These are phyloP conservation scores for Cotesia vestalis DNA, from an alignment of 1,140 invertebrate species.

Conservation along the genomic window DNA sequence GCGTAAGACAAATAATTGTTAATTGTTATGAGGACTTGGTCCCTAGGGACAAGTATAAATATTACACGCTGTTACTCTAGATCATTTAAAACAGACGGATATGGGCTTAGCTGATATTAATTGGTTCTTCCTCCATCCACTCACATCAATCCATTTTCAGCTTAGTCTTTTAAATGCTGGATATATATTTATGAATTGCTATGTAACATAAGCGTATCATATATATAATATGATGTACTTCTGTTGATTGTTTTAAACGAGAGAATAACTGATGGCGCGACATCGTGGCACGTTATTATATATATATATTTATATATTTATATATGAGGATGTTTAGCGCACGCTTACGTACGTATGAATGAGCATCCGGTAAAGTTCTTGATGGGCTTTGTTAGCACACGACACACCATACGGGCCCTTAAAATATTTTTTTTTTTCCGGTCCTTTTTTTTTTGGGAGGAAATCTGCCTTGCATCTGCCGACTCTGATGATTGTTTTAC, in stretches of 20 bases:
- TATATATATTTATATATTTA: too few species aligned
- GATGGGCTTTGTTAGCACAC: constrained; percentile 12
- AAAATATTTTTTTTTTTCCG: background rate
- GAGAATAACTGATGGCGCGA: constrained; percentile 8
- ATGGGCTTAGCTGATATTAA: background rate
- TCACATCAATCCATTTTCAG: too few species aligned
- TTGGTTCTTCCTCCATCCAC: constrained; percentile 8
- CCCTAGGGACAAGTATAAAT: too few species aligned
- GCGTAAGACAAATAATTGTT: too few species aligned
- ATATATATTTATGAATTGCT: too few species aligned
- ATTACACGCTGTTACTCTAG: too few species aligned
- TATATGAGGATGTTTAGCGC: background rate
- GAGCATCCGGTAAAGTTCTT: constrained; percentile 12
- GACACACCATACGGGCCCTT: constrained; percentile 12
- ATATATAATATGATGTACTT: too few species aligned
- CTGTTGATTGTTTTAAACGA: constrained; percentile 16
- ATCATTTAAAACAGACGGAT: constrained; percentile 1
- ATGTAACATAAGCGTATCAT: too few species aligned
- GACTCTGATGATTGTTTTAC: too few species aligned
- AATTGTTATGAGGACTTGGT: too few species aligned
- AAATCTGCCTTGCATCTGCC: too few species aligned
- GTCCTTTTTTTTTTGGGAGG: background rate
- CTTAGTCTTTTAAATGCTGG: too few species aligned
- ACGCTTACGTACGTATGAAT: background rate
- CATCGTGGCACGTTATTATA: background rate